Conservation (phyloP, 2,888 invertebrate genomes). For the Myathropa florea region DNA sequence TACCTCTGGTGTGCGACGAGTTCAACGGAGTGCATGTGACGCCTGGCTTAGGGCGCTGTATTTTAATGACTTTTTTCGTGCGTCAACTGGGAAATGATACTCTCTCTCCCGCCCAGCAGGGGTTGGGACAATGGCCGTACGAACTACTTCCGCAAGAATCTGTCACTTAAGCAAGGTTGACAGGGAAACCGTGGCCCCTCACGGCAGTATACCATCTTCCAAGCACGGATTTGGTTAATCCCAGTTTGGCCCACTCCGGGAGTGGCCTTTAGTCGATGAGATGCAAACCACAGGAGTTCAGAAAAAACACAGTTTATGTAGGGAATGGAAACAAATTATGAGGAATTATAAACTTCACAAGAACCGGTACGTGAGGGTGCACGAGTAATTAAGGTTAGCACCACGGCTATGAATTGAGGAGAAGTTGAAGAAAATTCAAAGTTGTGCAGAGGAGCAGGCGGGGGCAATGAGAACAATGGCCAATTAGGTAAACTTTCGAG, state of each 20-base stretch:
- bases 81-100: no score
- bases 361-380: neutral
- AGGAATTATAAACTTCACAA: neutral
- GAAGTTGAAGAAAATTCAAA: neutral
- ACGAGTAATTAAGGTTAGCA: neutral
- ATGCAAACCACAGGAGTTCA: neutral
- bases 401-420: neutral
- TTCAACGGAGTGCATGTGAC: slow-evolving; percentile 20
- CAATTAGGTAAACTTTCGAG: neutral
- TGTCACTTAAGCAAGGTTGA: neutral
- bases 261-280: no score
- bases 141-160: neutral
- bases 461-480: neutral
- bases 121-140: neutral
- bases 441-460: neutral
- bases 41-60: neutral
- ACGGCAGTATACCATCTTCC: neutral
- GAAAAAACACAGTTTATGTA: neutral
- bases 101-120: no score
- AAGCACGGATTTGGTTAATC: neutral
- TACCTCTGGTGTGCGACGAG: neutral
- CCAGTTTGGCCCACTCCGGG: neutral
- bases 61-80: slow-evolving; percentile 11
- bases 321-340: neutral
- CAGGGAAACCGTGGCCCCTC: neutral